Percentiles rank a stretch among this genome's conserved stretches.
phyloP scores from a whole-genome alignment of 1,140 invertebrate genomes.

The Drosophila takahashii region DNA sequence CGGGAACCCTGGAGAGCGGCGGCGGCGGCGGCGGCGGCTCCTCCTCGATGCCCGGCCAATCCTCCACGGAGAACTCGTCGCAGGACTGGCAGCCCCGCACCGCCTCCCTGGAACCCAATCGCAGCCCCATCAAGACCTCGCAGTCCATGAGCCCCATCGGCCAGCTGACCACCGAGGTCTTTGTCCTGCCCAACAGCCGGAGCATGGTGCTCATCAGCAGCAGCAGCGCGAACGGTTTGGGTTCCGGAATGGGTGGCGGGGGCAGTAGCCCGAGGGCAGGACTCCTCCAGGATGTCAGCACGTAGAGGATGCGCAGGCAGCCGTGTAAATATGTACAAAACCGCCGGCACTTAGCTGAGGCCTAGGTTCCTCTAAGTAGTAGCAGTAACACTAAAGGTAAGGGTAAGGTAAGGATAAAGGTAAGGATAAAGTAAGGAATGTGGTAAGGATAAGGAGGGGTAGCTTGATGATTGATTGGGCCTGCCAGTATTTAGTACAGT shows the following conservation, averaged over 20 bases:
- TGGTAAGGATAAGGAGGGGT: slow-evolving; percentile 12
- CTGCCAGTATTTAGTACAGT: slow-evolving; percentile 10
- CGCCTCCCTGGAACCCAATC: slow-evolving; percentile 61
- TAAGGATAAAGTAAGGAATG: not conserved
- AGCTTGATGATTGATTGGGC: slow-evolving; percentile 21
- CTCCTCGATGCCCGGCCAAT: slow-evolving; percentile 12
- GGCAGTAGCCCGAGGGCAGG: slow-evolving; percentile 49
- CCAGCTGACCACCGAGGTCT: slow-evolving; percentile 64
- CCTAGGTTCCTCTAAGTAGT: not conserved
- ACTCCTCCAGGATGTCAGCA: slow-evolving; percentile 69
- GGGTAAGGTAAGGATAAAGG: slow-evolving; percentile 1
- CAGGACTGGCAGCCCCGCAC: slow-evolving; percentile 63
- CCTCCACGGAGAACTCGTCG: slow-evolving; percentile 28
- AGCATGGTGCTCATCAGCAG: slow-evolving; percentile 81
- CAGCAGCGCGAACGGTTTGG: slow-evolving; percentile 13
- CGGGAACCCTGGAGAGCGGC: slow-evolving; percentile 56
- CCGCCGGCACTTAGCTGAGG: slow-evolving; percentile 2
- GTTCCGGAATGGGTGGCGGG: not conserved
- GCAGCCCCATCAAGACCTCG: slow-evolving; percentile 79
- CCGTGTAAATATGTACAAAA: slow-evolving; percentile 65
- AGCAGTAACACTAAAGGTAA: slow-evolving; percentile 9
- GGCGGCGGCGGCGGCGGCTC: not conserved
- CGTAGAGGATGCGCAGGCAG: slow-evolving; percentile 36
- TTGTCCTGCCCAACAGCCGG: slow-evolving; percentile 77
- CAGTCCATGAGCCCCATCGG: slow-evolving; percentile 82